Conservation (phyloP, 2,797 vertebrate species). For the Meriones psammophilus region DNA sequence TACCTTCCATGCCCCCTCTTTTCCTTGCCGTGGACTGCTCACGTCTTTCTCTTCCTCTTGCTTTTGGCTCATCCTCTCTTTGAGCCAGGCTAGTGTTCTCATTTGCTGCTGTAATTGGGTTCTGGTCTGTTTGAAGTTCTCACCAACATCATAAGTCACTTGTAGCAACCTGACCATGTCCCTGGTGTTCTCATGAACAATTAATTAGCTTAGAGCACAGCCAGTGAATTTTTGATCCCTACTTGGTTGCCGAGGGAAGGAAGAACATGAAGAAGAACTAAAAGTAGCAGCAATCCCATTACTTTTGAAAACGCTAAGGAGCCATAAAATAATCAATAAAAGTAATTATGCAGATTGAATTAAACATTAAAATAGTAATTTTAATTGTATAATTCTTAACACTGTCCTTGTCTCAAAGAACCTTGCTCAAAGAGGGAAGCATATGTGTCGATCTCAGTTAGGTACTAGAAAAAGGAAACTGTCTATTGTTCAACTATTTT, state of each 20-base stretch:
- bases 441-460: background rate
- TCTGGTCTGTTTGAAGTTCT: background rate
- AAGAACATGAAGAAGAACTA: background rate
- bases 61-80: background rate
- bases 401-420: background rate
- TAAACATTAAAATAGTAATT: background rate
- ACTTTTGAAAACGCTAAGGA: constrained; percentile 1
- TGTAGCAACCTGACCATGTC: background rate
- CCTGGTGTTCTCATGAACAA: background rate
- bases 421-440: background rate
- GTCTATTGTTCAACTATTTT: background rate
- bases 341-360: constrained; percentile 7
- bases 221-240: background rate
- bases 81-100: background rate
- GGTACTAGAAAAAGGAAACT: background rate
- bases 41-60: background rate
- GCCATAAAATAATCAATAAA: background rate
- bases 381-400: background rate
- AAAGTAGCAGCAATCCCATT: background rate
- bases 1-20: too few relatives aligned
- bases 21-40: background rate
- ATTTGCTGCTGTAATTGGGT: background rate
- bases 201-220: background rate
- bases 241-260: background rate
- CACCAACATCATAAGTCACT: background rate